Base-by-base conservation (phyloP, 2,113 vertebrate species). In the Copsychus sechellarum region DNA sequence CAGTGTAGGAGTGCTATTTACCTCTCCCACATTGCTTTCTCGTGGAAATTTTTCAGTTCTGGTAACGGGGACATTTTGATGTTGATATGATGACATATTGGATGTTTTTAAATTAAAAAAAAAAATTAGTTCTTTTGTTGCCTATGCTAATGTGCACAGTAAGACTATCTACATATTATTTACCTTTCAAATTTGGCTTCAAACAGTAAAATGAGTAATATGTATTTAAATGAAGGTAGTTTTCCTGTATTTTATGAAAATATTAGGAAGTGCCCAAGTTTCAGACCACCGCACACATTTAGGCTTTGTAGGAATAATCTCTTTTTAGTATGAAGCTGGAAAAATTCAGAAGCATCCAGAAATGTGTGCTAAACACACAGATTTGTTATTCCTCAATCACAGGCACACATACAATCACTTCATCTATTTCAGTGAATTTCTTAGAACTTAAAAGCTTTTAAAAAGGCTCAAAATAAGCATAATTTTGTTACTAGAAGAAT, bases 281-380 rank as follows among this genome's bases (percentile, higher is more conserved):
- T 94, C 90, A 92, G 92, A 72, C 67, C 80, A 95, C 64, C 40
- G 23, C 54, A 83, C 54, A 93, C 47, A 83, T 90, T 81, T 60
- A 86, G 40, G 72, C 29, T 83, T 88, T 50, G 33, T 9, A 88
- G 28, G 17, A 90, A 20, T 51, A 70, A 88, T 60, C 43, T 77
- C 54, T 86, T 51, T 77, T 40, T 34, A 86, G 78, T 54, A 67
- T 3, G 25, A 92, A 40, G 56, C 48, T 81, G n/a, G 64, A 83
- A 92, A 94, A 86, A 90, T 10, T 90, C 79, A 70, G 54, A 83
- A 74, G 71, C 56, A 64, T 6, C 43, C 76, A 95, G 74, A 73
- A 93, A 88, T 11, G 24, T 45, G 58, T 66, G 45, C 1, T 2
- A 65, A 87, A 74, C 34, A 72, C 54, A 79, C 9, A 87, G 31